These are phyloP conservation scores for Leucophora obtusa DNA, from an alignment of 2,888 invertebrate species.

Conservation along the genomic window DNA sequence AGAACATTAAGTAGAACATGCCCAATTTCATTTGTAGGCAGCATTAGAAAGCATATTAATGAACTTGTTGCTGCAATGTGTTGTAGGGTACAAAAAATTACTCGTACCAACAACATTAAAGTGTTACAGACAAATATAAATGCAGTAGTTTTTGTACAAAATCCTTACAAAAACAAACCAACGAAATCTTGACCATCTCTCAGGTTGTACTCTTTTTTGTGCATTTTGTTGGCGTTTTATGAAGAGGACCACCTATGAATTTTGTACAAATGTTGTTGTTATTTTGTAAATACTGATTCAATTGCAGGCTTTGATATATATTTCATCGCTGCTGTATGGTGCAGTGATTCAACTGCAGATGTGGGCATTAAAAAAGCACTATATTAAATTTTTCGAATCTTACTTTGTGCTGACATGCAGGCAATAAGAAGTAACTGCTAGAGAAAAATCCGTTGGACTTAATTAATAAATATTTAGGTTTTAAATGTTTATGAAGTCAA, in stretches of 20 bases:
- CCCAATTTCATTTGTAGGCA: too few species aligned
- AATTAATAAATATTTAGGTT: too few species aligned
- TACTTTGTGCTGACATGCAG: too few species aligned
- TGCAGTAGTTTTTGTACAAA: conserved; percentile 9
- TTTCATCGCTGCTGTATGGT: conserved; percentile 24
- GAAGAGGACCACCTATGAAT: conserved; percentile 50
- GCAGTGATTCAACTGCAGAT: background rate
- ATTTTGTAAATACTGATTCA: conserved; percentile 36
- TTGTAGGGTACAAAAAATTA: background rate
- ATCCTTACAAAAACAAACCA: conserved; percentile 10
- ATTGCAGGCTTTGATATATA: conserved; percentile 36
- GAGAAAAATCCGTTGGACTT: too few species aligned
- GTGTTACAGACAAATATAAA: conserved; percentile 4
- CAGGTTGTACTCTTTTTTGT: conserved; percentile 16
- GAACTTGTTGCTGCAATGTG: too few species aligned
- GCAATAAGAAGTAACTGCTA: too few species aligned
- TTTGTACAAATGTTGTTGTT: conserved; percentile 20
- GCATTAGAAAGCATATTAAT: too few species aligned
- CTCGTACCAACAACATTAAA: background rate
- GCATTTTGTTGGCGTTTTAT: conserved; percentile 19
- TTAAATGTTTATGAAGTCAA: too few species aligned
- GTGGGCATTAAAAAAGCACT: background rate
- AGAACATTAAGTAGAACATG: too few species aligned
- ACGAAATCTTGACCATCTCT: conserved; percentile 35
- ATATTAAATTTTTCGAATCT: too few species aligned